A percentile compares a stretch with the other conserved stretches of the same genome.
phyloP scores from a whole-genome alignment of 2,888 invertebrate species.

The Perdita meconis region DNA sequence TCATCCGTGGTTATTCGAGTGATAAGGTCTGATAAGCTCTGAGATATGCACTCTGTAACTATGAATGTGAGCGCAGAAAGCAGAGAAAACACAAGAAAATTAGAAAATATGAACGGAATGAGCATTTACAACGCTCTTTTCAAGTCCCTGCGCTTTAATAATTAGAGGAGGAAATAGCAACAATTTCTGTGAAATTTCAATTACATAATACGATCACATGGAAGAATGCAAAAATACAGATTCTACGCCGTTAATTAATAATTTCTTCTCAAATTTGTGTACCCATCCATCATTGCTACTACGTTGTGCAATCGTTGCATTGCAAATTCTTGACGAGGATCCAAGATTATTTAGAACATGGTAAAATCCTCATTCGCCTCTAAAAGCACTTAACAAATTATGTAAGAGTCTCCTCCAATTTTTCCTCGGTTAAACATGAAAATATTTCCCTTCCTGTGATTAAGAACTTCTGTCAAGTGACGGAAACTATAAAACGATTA shows the following conservation, averaged over 20 bases:
- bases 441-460: neutral
- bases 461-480: neutral
- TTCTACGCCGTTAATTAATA: neutral
- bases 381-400: neutral
- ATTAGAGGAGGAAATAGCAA: neutral
- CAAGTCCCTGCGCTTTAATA: no score
- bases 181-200: neutral
- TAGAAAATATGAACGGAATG: neutral
- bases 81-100: neutral
- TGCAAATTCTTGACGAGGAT: constrained; percentile 29
- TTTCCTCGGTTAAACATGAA: neutral
- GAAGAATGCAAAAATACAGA: neutral
- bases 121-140: no score
- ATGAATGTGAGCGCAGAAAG: neutral
- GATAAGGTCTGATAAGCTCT: constrained; percentile 61
- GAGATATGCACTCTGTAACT: constrained; percentile 35
- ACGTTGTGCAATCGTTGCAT: neutral
- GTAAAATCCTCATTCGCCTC: constrained; percentile 14
- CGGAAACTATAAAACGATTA: neutral
- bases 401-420: neutral
- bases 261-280: constrained; percentile 14
- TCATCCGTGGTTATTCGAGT: constrained; percentile 33
- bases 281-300: neutral
- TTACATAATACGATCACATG: neutral
- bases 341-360: constrained; percentile 34